Conservation (phyloP, 2,888 invertebrate genomes). For the Alloplasta piceator region DNA sequence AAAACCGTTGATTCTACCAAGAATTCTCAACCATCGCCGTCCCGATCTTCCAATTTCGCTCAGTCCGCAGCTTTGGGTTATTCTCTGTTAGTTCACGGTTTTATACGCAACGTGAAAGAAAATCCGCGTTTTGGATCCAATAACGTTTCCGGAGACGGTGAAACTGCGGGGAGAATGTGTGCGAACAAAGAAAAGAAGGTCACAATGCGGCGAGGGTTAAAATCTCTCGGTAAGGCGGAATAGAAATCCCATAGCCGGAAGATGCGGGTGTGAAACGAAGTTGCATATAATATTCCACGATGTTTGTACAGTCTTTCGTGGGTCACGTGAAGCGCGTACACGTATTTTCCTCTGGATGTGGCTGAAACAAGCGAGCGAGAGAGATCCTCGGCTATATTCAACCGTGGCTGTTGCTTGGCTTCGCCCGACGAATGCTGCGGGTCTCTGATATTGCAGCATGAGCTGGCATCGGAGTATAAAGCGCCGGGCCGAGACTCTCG, state of each 20-base stretch:
- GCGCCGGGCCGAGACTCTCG: background rate
- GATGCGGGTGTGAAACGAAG: constrained; percentile 56
- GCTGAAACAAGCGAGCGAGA: constrained; percentile 12
- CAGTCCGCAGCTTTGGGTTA: background rate
- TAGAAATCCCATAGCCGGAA: constrained; percentile 33
- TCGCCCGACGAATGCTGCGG: constrained; percentile 50
- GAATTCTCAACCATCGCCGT: too few relatives aligned
- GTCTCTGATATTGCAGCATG: constrained; percentile 58
- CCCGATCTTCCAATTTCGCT: background rate
- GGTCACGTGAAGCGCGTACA: background rate
- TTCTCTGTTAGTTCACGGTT: too few relatives aligned
- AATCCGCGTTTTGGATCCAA: too few relatives aligned
- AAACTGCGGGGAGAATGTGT: background rate
- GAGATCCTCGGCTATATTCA: constrained; percentile 48
- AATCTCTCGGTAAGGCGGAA: background rate
- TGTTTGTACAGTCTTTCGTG: constrained; percentile 49
- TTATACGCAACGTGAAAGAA: too few relatives aligned
- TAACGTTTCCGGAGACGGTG: background rate
- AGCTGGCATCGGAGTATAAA: constrained; percentile 33
- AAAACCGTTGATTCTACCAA: background rate
- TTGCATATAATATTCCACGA: constrained; percentile 36
- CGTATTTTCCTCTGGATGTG: background rate
- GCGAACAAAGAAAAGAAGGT: background rate
- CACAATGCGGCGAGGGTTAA: background rate
- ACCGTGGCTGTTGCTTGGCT: constrained; percentile 39